Base-by-base conservation (phyloP, 2,113 vertebrate species). In the Ptilonorhynchus violaceus region DNA sequence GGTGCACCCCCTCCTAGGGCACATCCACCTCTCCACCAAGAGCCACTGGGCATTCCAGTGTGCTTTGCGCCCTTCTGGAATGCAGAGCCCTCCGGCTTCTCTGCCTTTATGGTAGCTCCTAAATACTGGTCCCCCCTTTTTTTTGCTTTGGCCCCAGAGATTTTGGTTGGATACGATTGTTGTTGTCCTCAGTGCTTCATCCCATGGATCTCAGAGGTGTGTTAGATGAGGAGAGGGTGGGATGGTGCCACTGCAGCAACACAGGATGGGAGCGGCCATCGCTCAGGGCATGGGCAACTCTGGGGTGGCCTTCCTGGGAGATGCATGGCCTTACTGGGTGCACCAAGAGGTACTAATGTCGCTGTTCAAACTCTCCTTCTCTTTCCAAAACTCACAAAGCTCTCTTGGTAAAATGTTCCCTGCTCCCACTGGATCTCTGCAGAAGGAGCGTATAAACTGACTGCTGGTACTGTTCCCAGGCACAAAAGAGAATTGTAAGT, bases 401-500 rank as follows among this genome's bases (percentile, higher is more conserved):
- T 85, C 46, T 88, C 59, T 76, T 69, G 79, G 50, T 91, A 70
- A 74, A 91, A 74, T 2, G 3, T 77, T 88, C 14, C 44, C 39
- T 88, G 62, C 84, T 86, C 86, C 68, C 35, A 31, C 39, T 70
- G 96, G 83, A 80, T 88, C 72, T 92, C 79, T 77, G 73, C 83
- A 67, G 83, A 39, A 81, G 85, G 76, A 84, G 42, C 0, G 0
- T 84, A 3, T 74, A 80, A 77, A 92, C 44, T 86, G 82, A 56
- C 52, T 79, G 85, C 46, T 0, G 1, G 15, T 92, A 46, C 50
- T 58, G 59, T 70, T 95, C 42, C 68, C 72, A 76, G 75, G 83
- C 88, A 67, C 68, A 63, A 92, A 92, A 93, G 79, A 27, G 39
- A 69, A 80, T 76, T 95, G 76, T 95, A 95, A 97, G 91, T 97